Percentiles rank a stretch among this genome's conserved stretches.
phyloP scores from a whole-genome alignment of 2,888 invertebrate genomes.

The Plebejus argus region DNA sequence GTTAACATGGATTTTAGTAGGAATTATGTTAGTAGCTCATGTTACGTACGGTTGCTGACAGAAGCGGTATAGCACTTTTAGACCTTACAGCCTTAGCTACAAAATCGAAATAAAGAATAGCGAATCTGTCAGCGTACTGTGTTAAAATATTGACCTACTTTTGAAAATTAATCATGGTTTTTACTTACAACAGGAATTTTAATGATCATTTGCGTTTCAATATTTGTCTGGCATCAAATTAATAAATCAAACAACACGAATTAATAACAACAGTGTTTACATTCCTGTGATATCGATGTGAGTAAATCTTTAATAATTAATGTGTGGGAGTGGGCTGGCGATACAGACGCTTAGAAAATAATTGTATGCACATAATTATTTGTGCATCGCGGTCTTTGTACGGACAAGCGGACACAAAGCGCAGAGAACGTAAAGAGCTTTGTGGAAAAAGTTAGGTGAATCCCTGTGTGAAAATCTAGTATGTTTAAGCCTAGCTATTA shows the following conservation, averaged over 20 bases:
- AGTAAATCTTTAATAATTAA: slow-evolving; percentile 44
- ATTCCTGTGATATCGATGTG: slow-evolving; percentile 42
- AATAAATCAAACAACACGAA: slow-evolving; percentile 34
- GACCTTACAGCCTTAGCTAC: too few species aligned
- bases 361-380: slow-evolving; percentile 80
- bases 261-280: slow-evolving; percentile 43
- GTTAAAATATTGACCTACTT: neutral
- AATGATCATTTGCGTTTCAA: neutral
- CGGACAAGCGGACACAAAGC: slow-evolving; percentile 66
- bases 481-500: slow-evolving; percentile 33
- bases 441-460: slow-evolving; percentile 38
- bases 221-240: slow-evolving; percentile 7
- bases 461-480: slow-evolving; percentile 36
- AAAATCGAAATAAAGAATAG: neutral
- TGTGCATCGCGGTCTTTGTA: slow-evolving; percentile 70
- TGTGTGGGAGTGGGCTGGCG: slow-evolving; percentile 40
- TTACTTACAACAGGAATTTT: neutral
- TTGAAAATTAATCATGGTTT: neutral
- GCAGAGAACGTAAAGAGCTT: slow-evolving; percentile 50
- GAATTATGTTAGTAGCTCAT: neutral
- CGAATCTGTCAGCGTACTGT: neutral
- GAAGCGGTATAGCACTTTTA: too few species aligned
- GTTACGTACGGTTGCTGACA: too few species aligned
- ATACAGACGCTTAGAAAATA: slow-evolving; percentile 69
- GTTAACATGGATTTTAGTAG: neutral